Evolutionary conservation across 2,113 vertebrate species (phyloP).

Genomic region (Zosterops lateralis): DNA sequence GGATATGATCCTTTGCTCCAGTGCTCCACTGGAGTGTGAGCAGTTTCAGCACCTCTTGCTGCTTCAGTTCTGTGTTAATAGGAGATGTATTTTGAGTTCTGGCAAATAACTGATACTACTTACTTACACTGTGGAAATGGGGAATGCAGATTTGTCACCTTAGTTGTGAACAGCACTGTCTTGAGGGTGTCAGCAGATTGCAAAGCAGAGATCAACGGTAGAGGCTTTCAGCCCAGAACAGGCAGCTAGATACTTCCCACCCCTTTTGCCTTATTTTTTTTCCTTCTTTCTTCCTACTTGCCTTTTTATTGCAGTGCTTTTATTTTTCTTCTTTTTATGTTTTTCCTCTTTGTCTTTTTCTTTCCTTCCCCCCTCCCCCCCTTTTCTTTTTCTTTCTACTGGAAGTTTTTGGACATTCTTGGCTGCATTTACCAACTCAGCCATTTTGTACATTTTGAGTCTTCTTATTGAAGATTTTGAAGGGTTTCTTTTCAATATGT

Average conservation of each 20-base stretch:
- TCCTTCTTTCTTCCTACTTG: not conserved
- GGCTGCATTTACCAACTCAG: not conserved
- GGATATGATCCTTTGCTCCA: not conserved
- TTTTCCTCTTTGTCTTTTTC: not conserved
- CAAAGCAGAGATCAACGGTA: not conserved
- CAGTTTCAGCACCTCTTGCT: not conserved
- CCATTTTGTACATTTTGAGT: not conserved
- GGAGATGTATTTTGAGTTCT: not conserved
- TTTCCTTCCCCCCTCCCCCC: fast-evolving
- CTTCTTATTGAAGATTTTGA: not conserved
- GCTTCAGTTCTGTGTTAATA: not conserved
- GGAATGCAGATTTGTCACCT: not conserved
- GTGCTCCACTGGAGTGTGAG: not conserved
- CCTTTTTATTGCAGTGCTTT: not conserved
- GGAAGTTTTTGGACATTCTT: not conserved
- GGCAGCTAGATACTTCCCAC: not conserved
- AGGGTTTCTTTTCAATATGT: not conserved
- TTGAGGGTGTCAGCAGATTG: not conserved
- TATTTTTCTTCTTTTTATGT: not conserved
- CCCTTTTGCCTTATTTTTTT: not conserved
- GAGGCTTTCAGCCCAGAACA: not conserved
- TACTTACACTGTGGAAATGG: not conserved
- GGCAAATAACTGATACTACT: not conserved
- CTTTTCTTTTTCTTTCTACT: not conserved
- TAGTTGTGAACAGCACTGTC: not conserved